Conservation (phyloP, 2,113 vertebrate species). For the Helogale parvula region DNA sequence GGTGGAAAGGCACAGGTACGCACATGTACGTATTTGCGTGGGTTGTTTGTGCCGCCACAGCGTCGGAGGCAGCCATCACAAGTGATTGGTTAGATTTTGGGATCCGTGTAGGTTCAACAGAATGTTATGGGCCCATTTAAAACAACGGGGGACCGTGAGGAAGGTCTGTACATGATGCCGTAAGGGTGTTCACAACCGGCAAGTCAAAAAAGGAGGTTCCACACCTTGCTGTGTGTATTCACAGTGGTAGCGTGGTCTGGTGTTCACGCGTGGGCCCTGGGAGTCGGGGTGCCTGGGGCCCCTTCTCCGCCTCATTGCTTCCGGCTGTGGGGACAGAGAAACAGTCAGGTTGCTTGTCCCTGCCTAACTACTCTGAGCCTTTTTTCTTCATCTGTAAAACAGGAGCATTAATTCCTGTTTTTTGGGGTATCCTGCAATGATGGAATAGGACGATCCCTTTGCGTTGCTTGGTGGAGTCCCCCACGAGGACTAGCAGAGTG, state of each 20-base stretch:
- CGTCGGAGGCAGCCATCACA: not conserved
- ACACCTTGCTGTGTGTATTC: not conserved
- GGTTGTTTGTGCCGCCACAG: not conserved
- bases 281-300: not conserved
- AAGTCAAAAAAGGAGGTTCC: not conserved
- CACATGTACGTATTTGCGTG: too few species aligned
- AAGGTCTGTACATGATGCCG: accelerated
- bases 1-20: accelerated
- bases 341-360: not conserved
- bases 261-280: not conserved
- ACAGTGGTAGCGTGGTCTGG: not conserved
- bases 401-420: not conserved
- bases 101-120: not conserved
- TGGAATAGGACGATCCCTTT: not conserved
- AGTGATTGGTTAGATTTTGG: not conserved
- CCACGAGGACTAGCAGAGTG: accelerated
- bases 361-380: not conserved
- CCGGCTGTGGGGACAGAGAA: not conserved
- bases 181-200: not conserved
- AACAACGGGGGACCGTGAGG: accelerated
- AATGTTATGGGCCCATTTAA: not conserved
- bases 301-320: not conserved
- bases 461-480: not conserved
- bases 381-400: not conserved
- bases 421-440: not conserved